These are phyloP conservation scores for Lobophora halterata DNA, from an alignment of 2,888 invertebrate genomes.

Conservation along the genomic window DNA sequence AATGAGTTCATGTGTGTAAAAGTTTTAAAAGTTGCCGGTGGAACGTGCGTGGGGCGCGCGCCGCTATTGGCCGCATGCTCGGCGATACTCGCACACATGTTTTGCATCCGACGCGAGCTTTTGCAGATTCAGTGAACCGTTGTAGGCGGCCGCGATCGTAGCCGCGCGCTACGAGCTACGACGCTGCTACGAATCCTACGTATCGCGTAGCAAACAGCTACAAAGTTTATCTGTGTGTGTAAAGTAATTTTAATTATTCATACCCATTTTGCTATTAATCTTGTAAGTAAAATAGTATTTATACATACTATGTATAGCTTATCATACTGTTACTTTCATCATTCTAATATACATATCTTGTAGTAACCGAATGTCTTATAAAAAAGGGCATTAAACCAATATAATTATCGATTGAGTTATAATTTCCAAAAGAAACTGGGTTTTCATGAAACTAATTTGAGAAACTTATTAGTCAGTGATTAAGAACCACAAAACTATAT, in stretches of 20 bases:
- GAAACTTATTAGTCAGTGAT: conserved; percentile 5
- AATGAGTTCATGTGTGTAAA: conserved; percentile 62
- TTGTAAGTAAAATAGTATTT: too few species aligned
- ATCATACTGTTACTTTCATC: too few species aligned
- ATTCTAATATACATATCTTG: too few species aligned
- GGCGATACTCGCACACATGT: conserved; percentile 67
- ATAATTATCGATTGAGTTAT: too few species aligned
- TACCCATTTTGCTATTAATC: too few species aligned
- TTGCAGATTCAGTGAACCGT: conserved; percentile 79
- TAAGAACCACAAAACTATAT: background rate
- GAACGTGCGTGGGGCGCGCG: conserved; percentile 68
- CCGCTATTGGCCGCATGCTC: conserved; percentile 63
- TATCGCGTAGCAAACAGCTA: conserved; percentile 45
- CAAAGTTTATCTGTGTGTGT: conserved; percentile 22
- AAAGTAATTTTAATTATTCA: too few species aligned
- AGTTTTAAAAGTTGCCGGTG: conserved; percentile 73
- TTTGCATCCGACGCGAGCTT: conserved; percentile 70
- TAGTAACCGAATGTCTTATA: too few species aligned
- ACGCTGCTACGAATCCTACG: conserved; percentile 45
- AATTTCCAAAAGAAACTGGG: too few species aligned
- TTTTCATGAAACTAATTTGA: conserved; percentile 6
- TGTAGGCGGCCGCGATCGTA: conserved; percentile 61
- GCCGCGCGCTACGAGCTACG: conserved; percentile 56
- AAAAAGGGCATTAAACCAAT: too few species aligned
- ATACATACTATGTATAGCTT: too few species aligned